Base-by-base conservation (phyloP, 2,888 invertebrate genomes). In the Acrobeloides nanus region DNA sequence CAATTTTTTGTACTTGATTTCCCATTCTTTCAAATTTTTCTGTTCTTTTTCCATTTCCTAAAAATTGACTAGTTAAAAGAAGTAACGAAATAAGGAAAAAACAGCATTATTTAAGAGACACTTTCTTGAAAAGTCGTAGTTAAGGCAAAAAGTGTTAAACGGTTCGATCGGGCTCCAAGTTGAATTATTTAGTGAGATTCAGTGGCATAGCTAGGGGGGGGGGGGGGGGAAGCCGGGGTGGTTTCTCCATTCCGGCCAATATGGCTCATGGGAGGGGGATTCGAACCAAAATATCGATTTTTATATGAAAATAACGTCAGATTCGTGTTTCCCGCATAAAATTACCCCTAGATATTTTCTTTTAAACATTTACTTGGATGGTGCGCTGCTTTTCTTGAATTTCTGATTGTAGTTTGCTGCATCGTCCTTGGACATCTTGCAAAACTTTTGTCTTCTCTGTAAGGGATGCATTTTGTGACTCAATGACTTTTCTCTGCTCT, bases 1-100 rank as follows among this genome's bases (percentile, higher is more conserved):
- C 54, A 74, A 47, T 43, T 72, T 73, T 27, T 62, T 65, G 50
- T 72, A 67, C 47, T 71, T 68, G 44, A 66, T 71, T 48, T 68
- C 68, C 43, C 62, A 68, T 43, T 73, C 74, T 32, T 63, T 61
- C 3, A 66, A 60, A 3, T 52, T 51, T 38, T 62, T 63, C 29
- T 61, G 62, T 46, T 73, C 70, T n/a, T 59, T 56, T 37, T 70
- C 73, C 46, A 62, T 38, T 6, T 64, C 63, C 51, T 62, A 29
- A 29, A 55, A 50, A 24, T n/a, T 18, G 4, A 8, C 32, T 40
- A 8, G 12, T 25, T 32, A 7, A n/a, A n/a, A 21, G 17, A 17
- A 33, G 12, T 4, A n/a, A 17, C 6, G 21, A 51, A 25, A 35
- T 20, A 38, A 4, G 12, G 6, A 15, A 29, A 12, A 33, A 53